Evolutionary conservation across 2,888 invertebrate species (phyloP).

Genomic region (Dicyrtomina minuta): DNA sequence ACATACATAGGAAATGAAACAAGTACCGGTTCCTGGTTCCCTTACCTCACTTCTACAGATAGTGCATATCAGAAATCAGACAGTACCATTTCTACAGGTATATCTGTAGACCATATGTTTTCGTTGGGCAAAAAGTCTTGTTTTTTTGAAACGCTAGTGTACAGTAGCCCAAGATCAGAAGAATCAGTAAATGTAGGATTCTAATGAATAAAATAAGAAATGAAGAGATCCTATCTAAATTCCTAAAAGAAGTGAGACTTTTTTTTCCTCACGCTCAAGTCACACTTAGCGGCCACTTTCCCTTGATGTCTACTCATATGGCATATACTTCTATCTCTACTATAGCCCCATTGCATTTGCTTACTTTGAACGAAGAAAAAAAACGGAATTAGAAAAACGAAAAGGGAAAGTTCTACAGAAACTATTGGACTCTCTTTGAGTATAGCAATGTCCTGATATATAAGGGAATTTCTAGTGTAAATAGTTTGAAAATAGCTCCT

Average conservation of each 20-base stretch:
- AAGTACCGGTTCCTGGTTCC: neutral
- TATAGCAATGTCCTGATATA: too few relatives aligned
- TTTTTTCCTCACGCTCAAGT: neutral
- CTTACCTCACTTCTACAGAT: neutral
- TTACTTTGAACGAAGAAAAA: too few relatives aligned
- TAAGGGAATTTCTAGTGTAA: too few relatives aligned
- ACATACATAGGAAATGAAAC: conserved; percentile 13
- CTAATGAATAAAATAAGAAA: conserved; percentile 29
- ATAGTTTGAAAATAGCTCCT: too few relatives aligned
- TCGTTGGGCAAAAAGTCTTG: neutral
- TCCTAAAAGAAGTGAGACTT: conserved; percentile 7
- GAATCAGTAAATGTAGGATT: conserved; percentile 15
- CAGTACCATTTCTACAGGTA: neutral
- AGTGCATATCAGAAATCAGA: neutral
- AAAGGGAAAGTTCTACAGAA: too few relatives aligned
- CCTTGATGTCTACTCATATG: neutral
- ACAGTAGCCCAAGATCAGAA: conserved; percentile 2
- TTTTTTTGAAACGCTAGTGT: too few relatives aligned
- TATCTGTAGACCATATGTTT: neutral
- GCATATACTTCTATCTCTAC: neutral
- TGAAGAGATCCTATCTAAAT: conserved; percentile 1
- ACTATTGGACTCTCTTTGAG: too few relatives aligned
- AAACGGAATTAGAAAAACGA: too few relatives aligned
- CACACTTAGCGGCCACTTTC: neutral
- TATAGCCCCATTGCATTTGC: too few relatives aligned